phyloP scores from a whole-genome alignment of 2,113 vertebrate species.

The Tyrannus savana region DNA sequence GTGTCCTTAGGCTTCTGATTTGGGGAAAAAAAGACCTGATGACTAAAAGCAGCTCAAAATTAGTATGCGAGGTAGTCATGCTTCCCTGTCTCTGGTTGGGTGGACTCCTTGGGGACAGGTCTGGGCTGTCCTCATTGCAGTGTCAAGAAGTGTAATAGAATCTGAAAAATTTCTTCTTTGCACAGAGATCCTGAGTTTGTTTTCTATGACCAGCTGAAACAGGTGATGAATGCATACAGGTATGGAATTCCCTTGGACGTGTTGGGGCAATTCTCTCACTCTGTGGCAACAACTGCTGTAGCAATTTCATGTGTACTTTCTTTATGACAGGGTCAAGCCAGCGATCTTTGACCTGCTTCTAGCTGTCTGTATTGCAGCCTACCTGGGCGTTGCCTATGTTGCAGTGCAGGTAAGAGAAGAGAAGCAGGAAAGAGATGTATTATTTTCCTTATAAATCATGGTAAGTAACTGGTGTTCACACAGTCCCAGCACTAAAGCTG shows the following conservation, averaged over 20 bases:
- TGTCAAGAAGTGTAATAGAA: not conserved
- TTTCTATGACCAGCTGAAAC: conserved; percentile 98
- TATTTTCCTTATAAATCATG: not conserved
- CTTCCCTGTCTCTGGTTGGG: not conserved
- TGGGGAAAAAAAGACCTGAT: not conserved
- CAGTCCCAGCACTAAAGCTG: not conserved
- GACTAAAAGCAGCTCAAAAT: not conserved
- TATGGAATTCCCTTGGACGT: conserved; percentile 23
- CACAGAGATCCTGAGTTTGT: conserved; percentile 97
- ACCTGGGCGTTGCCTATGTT: conserved; percentile 91
- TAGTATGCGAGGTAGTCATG: not conserved
- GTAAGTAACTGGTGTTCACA: not conserved
- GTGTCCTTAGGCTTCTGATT: not conserved
- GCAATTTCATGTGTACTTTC: not conserved
- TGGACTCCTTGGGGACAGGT: not conserved
- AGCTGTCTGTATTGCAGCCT: conserved; percentile 93
- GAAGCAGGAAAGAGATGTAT: not conserved
- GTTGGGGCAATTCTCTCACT: not conserved
- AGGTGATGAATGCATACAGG: conserved; percentile 99
- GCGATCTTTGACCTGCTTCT: conserved; percentile 97
- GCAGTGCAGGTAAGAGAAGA: conserved; percentile 87
- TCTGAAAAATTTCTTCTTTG: conserved; percentile 16
- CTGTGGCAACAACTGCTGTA: not conserved
- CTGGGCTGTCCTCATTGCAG: not conserved
- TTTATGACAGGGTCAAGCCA: conserved; percentile 89